Base-by-base conservation (phyloP, 2,888 invertebrate species). In the Agrochola macilenta region DNA sequence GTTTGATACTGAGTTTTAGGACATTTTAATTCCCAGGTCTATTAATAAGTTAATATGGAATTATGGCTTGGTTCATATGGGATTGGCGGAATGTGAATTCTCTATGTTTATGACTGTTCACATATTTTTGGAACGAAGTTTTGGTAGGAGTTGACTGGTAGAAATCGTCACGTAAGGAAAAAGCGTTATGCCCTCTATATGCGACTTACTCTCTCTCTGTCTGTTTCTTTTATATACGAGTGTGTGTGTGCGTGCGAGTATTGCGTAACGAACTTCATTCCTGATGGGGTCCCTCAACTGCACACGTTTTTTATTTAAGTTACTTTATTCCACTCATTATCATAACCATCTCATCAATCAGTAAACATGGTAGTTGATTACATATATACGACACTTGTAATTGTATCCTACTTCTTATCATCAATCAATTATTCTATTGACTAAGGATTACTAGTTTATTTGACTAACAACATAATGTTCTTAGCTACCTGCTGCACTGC, bases 31-130 rank as follows among this genome's bases (percentile, higher is more conserved):
- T 79, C 74, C 78, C 70, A 54, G 11, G 14, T 7, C 69, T 66
- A 74, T 85, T 52, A 74, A 85, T 76, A 76, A 63, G 30, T 81
- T 69, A 69, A 69, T 57, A 52, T 60, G 23, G 17, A 54, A 43
- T 61, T 66, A 70, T 60, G 39, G n/a, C 17, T 49, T 57, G 8
- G 8, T n/a, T 8, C 69, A 35, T 23, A 8, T 0, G n/a, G 39
- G 39, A 69, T 52, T 69, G 23, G 26, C 0, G 5, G 43, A 12
- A 43, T n/a, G 3, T 20, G 12, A 61, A 54, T 5, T 39, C 17
- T 30, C 2, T 12, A 1, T 54, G 3, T 49, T 30, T 9, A 20
- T 60, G 17, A 26, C 14, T 26, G 7, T 20, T 17, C 1, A 12
- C 4, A n/a, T 43, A 23, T 54, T 52, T 30, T 60, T 12, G 54